Conservation (phyloP, 2,113 vertebrate species). For the Corythornis vintsioides region DNA sequence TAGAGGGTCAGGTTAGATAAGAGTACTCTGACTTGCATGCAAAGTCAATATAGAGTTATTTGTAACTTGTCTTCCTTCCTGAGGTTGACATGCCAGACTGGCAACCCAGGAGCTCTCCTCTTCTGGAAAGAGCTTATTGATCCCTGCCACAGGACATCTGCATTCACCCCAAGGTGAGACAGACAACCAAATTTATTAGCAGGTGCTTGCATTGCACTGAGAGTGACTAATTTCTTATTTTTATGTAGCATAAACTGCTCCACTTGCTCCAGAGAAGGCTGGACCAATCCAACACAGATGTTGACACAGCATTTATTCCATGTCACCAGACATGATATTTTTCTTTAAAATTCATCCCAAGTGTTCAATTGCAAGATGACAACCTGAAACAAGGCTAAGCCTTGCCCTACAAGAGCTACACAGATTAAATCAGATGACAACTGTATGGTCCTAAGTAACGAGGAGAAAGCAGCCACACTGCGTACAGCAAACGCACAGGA, state of each 20-base stretch:
- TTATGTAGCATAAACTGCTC: not conserved
- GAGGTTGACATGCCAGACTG: not conserved
- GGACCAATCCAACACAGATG: not conserved
- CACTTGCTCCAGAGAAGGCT: not conserved
- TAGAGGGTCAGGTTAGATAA: not conserved
- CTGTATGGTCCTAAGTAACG: not conserved
- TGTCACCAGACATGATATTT: not conserved
- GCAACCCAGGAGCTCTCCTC: not conserved
- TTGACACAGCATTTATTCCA: not conserved
- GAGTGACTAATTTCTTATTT: not conserved
- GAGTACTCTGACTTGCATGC: not conserved
- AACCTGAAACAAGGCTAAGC: not conserved
- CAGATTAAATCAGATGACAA: not conserved
- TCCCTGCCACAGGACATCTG: not conserved
- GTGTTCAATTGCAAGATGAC: not conserved
- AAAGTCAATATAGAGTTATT: not conserved
- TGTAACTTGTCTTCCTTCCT: not conserved
- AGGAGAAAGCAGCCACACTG: not conserved
- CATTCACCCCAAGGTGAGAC: not conserved
- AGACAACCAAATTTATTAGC: not conserved
- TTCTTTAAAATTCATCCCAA: not conserved
- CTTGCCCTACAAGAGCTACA: not conserved
- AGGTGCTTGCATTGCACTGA: not conserved
- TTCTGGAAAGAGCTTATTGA: not conserved
- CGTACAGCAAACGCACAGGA: fast-evolving